phyloP scores from a whole-genome alignment of 2,113 vertebrate species.

The Merops nubicus region DNA sequence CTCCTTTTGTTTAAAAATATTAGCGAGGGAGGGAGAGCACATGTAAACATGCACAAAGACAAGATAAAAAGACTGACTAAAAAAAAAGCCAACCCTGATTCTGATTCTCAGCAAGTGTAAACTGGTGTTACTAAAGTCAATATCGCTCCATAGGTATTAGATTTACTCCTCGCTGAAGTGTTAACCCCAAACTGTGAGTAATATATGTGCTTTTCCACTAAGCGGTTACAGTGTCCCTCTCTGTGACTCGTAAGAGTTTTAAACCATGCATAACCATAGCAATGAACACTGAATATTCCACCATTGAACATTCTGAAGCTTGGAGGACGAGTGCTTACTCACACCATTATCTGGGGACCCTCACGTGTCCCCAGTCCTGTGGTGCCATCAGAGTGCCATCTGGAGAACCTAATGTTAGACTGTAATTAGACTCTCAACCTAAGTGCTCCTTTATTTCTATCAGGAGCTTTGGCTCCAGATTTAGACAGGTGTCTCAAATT shows the following conservation, averaged over 20 bases:
- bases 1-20: conserved; percentile 6
- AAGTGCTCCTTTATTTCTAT: not conserved
- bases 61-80: not conserved
- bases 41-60: not conserved
- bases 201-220: not conserved
- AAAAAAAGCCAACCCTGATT: not conserved
- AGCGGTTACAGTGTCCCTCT: not conserved
- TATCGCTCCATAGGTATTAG: not conserved
- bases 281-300: not conserved
- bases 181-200: not conserved
- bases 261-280: not conserved
- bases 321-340: not conserved
- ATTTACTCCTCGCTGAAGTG: not conserved
- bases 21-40: not conserved
- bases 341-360: not conserved
- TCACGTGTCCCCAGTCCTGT: not conserved
- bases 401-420: not conserved
- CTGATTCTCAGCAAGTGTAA: not conserved
- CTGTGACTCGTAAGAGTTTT: not conserved
- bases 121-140: not conserved
- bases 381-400: not conserved
- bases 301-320: not conserved
- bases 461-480: not conserved
- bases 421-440: conserved; percentile 20
- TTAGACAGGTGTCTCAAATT: not conserved